Evolutionary conservation across 1,140 invertebrate species (phyloP), one percentile per base, ranked within the genome.

Genomic region (Hirudo medicinalis): DNA sequence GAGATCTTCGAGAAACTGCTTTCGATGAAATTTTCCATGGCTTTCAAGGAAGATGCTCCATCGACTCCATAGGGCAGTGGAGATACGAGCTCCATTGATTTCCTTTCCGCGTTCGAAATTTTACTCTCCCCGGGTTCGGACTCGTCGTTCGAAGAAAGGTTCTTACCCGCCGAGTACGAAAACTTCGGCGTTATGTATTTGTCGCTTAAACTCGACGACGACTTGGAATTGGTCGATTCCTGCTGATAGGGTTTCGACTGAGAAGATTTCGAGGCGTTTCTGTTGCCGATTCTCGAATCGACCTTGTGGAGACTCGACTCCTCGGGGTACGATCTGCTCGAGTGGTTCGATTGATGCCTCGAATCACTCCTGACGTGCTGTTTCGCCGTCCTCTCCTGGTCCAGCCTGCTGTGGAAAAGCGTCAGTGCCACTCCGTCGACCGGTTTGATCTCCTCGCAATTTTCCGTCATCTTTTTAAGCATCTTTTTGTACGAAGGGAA

Each of bases 21-120:
- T 25, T 70, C 49, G 53, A 70, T 53, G 43, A 70, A 70, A 22
- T 54, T 70, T 25, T 70, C 49, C 32, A 70, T 70, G 5, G 69
- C 69, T 25, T 25, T 25, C 22, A 70, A 49, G 25, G 43, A 49
- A 22, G 49, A 70, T 17, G 69, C 25, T 22, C 32, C n/a, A 3
- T 68, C 67, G 67, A 27, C 67, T 2, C 20, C 29, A 5, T 68
- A n/a, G 29, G 67, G 32, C 6, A 40, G 32, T 20, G 67, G 67
- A 22, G 32, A 68, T 1, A 68, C 67, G 29, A 68, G 32, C 9
- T 27, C 25, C 67, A 68, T 29, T 13, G 22, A 32, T 13, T 63
- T 25, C 22, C 29, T 63, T 25, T 63, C 57, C 9, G 57, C 22
- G 1, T 63, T 11, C 57, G 17, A 32, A 63, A 6, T 32, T 63